Base-by-base conservation (phyloP, 2,888 invertebrate species). In the Idaea dimidiata region DNA sequence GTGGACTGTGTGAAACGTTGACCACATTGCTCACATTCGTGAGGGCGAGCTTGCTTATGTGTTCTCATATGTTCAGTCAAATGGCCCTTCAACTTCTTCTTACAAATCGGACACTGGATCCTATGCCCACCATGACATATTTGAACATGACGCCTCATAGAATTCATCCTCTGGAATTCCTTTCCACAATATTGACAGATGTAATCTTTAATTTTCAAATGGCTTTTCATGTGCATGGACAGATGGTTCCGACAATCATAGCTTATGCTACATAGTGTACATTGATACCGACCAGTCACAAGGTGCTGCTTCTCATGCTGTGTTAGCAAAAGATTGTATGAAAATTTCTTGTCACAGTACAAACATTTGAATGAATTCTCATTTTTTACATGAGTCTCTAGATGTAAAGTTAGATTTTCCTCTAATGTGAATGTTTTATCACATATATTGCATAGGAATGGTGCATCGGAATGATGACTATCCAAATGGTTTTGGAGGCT, bases 1-100 rank as follows among this genome's bases (percentile, higher is more conserved):
- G 97, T 97, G 66, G 96, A 95, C 80, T 97, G 97, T 0, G 96
- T 96, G 76, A 97, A 97, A 33, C 95, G 89, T 59, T 96, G 95
- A 1, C 96, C 95, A 80, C 97, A 97, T 6, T 95, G 95, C 0
- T 95, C 94, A 74, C 97, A 97, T 33, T 95, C 94, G 80, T 96
- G 96, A 0, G 97, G 96, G 67, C 96, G 95, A 64, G 95, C 94
- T 57, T 96, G 95, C 53, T 94, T 94, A 85, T 97, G 97, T 0
- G 95, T 96, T 55, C 97, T 93, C 95, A 97, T 95, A 80, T 97
- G 97, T 75, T 96, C 96, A 17, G 96, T 94, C 69, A 97, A 88
- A 80, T 97, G 97, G 0, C 97, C 97, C 78, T 96, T 97, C 67
- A 97, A 94, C 58, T 94, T 94, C 78, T 97, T 96, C 75, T 96